Conservation (phyloP, 1,140 invertebrate species). For the Drosophila kanapiae region DNA sequence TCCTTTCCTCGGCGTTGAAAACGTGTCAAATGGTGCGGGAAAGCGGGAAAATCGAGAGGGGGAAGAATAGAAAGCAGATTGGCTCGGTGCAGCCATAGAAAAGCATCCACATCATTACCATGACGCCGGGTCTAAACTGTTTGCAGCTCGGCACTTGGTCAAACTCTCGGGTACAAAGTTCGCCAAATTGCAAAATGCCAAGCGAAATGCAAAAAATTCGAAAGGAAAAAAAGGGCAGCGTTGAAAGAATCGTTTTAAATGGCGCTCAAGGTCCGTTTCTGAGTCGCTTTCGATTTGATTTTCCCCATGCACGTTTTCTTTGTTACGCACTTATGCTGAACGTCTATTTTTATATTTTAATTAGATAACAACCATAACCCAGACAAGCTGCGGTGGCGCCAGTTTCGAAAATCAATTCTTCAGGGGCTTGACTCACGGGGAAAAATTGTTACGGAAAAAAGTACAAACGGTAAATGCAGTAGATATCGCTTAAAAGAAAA, state of each 20-base stretch:
- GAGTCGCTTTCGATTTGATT: conserved; percentile 48
- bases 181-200: conserved; percentile 44
- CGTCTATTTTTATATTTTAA: conserved; percentile 57
- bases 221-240: conserved; percentile 2
- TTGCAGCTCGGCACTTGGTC: conserved; percentile 51
- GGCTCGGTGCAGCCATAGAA: conserved; percentile 55
- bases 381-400: conserved; percentile 37
- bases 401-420: conserved; percentile 13
- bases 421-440: conserved; percentile 26
- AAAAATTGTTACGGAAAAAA: not conserved
- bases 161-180: conserved; percentile 66
- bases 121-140: conserved; percentile 39
- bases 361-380: conserved; percentile 65
- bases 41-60: not conserved
- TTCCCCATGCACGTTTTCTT: conserved; percentile 18
- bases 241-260: conserved; percentile 63
- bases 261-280: conserved; percentile 63
- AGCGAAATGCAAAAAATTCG: conserved; percentile 14
- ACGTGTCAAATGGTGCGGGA: conserved; percentile 57
- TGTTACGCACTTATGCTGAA: conserved; percentile 50
- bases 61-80: conserved; percentile 33
- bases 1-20: conserved; percentile 32
- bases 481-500: no score
- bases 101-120: conserved; percentile 57
- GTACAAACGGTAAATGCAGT: not conserved